These are phyloP conservation scores for Sinocyclocheilus grahami DNA, from an alignment of 2,113 vertebrate species.

Conservation along the genomic window DNA sequence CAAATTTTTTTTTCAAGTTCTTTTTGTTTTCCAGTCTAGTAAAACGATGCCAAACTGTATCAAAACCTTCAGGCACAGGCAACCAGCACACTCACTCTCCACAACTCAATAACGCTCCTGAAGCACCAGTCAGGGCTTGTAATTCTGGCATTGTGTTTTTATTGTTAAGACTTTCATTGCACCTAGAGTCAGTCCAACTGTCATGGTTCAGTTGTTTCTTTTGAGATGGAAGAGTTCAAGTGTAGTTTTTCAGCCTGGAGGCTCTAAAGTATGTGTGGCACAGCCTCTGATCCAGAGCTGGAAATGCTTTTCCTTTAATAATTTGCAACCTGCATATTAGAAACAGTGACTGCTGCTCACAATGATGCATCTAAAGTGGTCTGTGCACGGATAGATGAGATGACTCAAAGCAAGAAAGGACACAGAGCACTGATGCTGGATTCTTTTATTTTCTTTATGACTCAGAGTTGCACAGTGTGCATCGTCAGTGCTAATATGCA, in stretches of 20 bases:
- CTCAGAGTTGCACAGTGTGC: not conserved
- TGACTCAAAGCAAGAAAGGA: not conserved
- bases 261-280: not conserved
- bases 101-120: slow-evolving; percentile 1
- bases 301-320: not conserved
- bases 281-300: not conserved
- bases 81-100: not conserved
- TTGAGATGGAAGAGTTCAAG: not conserved
- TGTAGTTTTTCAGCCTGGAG: not conserved
- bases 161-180: slow-evolving; percentile 15
- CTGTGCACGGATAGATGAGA: not conserved
- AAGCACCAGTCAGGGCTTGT: not conserved
- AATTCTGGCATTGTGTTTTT: slow-evolving; percentile 1
- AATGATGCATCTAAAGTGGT: not conserved
- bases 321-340: not conserved
- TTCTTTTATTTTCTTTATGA: not conserved
- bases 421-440: not conserved
- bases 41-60: not conserved
- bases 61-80: not conserved
- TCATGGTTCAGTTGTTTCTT: slow-evolving; percentile 14
- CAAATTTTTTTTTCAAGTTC: not conserved
- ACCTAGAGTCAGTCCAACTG: not conserved
- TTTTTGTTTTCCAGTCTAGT: not conserved
- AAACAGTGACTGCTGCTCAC: not conserved
- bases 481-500: not conserved